These are phyloP conservation scores for Syngnathus typhle DNA, from an alignment of 2,113 vertebrate genomes.

Conservation along the genomic window DNA sequence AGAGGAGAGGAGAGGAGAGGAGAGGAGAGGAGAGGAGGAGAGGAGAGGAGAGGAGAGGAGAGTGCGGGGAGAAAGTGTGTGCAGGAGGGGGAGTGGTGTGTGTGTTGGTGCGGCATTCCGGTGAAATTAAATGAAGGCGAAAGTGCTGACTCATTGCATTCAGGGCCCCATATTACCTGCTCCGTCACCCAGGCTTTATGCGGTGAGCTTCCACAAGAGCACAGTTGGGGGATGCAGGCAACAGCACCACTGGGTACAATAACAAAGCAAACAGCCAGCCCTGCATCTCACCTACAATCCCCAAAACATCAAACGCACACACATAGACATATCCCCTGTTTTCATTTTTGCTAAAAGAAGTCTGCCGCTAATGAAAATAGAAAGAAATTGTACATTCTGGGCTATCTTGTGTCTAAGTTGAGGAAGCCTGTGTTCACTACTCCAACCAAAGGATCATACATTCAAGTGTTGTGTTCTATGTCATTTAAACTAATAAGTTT, in stretches of 20 bases:
- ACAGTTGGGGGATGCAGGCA: slow-evolving; percentile 31
- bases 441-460: not conserved
- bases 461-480: not conserved
- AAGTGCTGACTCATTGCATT: slow-evolving; percentile 74
- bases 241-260: slow-evolving; percentile 53
- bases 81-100: not conserved
- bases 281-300: slow-evolving; percentile 42
- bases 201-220: slow-evolving; percentile 46
- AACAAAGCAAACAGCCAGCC: slow-evolving; percentile 47
- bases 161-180: slow-evolving; percentile 67
- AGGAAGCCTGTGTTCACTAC: slow-evolving; percentile 16
- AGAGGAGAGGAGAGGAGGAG: slow-evolving; percentile 38
- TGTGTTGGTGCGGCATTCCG: slow-evolving; percentile 46
- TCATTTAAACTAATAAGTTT: not conserved
- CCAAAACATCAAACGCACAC: not conserved
- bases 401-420: slow-evolving; percentile 8
- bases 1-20: slow-evolving; percentile 15
- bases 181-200: slow-evolving; percentile 64
- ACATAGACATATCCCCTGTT: not conserved
- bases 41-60: slow-evolving; percentile 21
- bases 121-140: slow-evolving; percentile 70
- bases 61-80: slow-evolving; percentile 8
- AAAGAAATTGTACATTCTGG: slow-evolving; percentile 27
- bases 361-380: slow-evolving; percentile 55
- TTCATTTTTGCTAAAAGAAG: slow-evolving; percentile 36